Evolutionary conservation across 2,888 invertebrate genomes (phyloP).

Genomic region (Drosophila vallismaia): DNA sequence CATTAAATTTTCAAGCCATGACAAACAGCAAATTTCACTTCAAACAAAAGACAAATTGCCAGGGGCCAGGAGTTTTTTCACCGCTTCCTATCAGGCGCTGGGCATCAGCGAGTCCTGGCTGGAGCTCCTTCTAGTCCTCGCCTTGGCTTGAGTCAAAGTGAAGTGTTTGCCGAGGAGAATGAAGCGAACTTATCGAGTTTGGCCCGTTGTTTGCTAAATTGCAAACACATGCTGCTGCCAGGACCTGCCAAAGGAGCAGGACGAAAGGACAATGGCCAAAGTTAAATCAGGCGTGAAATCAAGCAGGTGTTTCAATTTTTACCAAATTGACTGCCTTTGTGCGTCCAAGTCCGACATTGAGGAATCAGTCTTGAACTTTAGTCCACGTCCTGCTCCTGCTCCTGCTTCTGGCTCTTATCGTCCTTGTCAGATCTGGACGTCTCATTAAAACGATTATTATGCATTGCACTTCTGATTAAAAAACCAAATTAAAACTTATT

Average conservation of each 20-base stretch:
- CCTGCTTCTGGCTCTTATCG: not conserved
- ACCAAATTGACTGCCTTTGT: constrained; percentile 60
- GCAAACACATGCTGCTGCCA: constrained; percentile 73
- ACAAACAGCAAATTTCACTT: constrained; percentile 77
- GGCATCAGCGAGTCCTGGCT: constrained; percentile 32
- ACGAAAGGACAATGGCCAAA: constrained; percentile 65
- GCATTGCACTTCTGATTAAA: constrained; percentile 72
- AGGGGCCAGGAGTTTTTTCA: constrained; percentile 47
- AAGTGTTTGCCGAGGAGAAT: constrained; percentile 67
- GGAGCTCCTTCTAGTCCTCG: constrained; percentile 19
- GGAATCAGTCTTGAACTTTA: constrained; percentile 53
- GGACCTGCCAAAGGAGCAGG: constrained; percentile 15
- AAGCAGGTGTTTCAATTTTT: constrained; percentile 80
- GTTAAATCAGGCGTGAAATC: constrained; percentile 81
- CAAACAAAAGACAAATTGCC: constrained; percentile 79
- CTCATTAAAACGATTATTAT: constrained; percentile 75
- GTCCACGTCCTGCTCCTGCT: not conserved
- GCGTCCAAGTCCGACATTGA: constrained; percentile 40
- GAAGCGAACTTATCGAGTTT: constrained; percentile 66
- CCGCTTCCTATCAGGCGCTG: constrained; percentile 53
- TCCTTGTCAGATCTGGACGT: constrained; percentile 59
- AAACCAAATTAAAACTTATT: constrained; percentile 74
- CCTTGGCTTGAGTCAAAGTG: constrained; percentile 55
- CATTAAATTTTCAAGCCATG: constrained; percentile 64
- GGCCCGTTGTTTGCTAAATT: constrained; percentile 75